Conservation (phyloP, 1,140 invertebrate genomes). For the Ceratitis capitata region DNA sequence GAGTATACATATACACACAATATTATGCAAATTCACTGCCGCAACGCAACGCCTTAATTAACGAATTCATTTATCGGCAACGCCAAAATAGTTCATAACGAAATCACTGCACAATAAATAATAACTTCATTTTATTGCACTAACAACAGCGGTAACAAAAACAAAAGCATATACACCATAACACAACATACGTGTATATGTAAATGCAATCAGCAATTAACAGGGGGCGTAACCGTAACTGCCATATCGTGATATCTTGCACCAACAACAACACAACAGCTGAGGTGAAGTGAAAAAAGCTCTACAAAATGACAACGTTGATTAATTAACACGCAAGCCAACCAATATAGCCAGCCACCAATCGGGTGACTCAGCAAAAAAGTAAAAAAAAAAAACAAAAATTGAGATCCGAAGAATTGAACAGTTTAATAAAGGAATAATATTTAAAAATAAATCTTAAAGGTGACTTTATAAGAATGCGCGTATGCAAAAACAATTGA, state of each 20-base stretch:
- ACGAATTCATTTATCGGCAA: neutral
- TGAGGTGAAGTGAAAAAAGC: neutral
- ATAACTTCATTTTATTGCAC: neutral
- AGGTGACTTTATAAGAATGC: neutral
- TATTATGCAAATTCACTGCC: neutral
- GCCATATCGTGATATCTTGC: neutral
- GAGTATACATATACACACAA: neutral
- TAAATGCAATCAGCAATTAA: neutral
- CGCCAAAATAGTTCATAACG: neutral
- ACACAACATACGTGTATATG: neutral
- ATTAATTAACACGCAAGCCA: slow-evolving; percentile 20
- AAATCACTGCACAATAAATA: neutral
- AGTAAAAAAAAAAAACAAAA: neutral
- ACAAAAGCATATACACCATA: neutral
- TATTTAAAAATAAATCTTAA: neutral
- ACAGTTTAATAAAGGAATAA: slow-evolving; percentile 4
- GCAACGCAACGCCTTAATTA: neutral
- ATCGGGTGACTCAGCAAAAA: neutral
- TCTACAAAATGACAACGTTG: slow-evolving; percentile 10
- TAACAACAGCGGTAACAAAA: neutral
- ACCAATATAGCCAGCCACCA: neutral
- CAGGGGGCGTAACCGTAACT: neutral
- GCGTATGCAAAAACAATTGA: neutral
- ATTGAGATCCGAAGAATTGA: neutral
- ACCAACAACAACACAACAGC: neutral